Conservation (phyloP, 2,797 vertebrate genomes). For the Otolemur crassicaudatus region DNA sequence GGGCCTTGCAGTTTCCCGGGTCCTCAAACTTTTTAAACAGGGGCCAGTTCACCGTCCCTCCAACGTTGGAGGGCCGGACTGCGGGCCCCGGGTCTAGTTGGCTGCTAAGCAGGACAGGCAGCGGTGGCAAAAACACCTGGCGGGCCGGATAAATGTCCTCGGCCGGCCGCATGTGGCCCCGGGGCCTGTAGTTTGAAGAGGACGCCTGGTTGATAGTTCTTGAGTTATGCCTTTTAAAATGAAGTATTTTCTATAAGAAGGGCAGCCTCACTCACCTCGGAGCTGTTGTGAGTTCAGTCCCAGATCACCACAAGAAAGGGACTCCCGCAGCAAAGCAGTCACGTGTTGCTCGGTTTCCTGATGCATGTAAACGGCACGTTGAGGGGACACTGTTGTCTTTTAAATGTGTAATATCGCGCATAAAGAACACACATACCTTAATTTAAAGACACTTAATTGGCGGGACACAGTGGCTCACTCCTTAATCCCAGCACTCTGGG, state of each 20-base stretch:
- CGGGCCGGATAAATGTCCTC: too few species aligned
- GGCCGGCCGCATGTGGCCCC: too few species aligned
- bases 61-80: too few species aligned
- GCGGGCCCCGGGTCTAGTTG: too few species aligned
- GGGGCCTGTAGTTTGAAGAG: too few species aligned
- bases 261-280: neutral
- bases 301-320: neutral
- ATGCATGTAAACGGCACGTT: neutral
- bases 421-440: neutral
- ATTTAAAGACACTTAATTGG: neutral
- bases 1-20: neutral
- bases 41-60: too few species aligned
- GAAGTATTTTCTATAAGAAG: neutral
- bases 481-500: too few species aligned
- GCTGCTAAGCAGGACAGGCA: too few species aligned
- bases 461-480: too few species aligned
- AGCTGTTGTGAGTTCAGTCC: neutral
- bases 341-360: neutral
- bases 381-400: neutral
- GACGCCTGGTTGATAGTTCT: neutral
- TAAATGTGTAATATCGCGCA: neutral
- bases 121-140: too few species aligned
- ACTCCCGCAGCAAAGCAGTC: neutral
- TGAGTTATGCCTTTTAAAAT: neutral
- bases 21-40: too few species aligned